phyloP scores from a whole-genome alignment of 2,888 invertebrate genomes.

The Taphrorychus bicolor region DNA sequence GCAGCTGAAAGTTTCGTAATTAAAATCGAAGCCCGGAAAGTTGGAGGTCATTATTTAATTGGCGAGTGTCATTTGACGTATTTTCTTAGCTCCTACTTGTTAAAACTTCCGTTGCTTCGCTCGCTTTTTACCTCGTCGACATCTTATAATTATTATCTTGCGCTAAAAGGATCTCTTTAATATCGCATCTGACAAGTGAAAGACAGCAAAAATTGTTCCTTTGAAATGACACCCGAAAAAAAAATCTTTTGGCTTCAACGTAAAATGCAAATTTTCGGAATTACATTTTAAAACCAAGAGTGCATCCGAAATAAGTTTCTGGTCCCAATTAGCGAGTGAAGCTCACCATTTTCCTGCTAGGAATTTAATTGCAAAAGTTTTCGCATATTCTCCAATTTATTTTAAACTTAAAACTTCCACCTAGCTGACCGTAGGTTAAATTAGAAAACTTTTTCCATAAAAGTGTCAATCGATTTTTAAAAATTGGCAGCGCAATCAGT shows the following conservation, averaged over 20 bases:
- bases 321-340: conserved; percentile 31
- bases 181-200: too few relatives aligned
- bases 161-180: too few relatives aligned
- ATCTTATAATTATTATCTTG: too few relatives aligned
- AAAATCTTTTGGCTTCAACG: not conserved
- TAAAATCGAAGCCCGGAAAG: not conserved
- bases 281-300: not conserved
- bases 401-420: conserved; percentile 41
- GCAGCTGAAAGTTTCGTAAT: not conserved
- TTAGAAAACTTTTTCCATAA: conserved; percentile 40
- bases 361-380: conserved; percentile 42
- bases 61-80: not conserved
- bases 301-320: not conserved
- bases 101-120: too few relatives aligned
- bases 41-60: not conserved
- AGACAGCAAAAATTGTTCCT: too few relatives aligned
- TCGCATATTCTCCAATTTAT: conserved; percentile 40
- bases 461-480: conserved; percentile 35
- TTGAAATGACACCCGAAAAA: too few relatives aligned
- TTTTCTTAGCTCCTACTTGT: not conserved
- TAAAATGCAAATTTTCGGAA: not conserved
- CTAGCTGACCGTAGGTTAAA: conserved; percentile 40
- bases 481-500: conserved; percentile 4
- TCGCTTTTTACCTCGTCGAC: too few relatives aligned
- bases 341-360: conserved; percentile 29